phyloP scores from a whole-genome alignment of 2,797 vertebrate genomes.

The Borostomias antarcticus region DNA sequence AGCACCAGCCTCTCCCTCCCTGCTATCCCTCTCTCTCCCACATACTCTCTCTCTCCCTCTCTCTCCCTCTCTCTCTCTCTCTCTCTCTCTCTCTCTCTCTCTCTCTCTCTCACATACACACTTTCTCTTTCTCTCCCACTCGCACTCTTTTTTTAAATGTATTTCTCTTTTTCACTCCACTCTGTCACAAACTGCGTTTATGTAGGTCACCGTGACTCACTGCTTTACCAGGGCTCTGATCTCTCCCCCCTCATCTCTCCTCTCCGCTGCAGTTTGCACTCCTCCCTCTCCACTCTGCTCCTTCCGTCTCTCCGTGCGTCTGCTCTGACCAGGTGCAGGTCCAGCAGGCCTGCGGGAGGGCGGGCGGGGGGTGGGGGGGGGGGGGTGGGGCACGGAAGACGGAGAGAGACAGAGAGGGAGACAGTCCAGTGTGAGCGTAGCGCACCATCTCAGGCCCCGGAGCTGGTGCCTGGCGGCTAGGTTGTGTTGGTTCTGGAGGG shows the following conservation, averaged over 20 bases:
- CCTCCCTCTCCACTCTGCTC: background rate
- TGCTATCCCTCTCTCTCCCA: background rate
- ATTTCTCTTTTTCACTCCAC: too few species aligned
- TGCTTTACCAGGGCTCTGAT: constrained; percentile 62
- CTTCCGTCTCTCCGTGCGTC: background rate
- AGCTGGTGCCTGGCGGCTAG: too few species aligned
- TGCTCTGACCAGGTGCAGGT: background rate
- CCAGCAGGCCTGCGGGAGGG: background rate
- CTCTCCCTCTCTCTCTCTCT: constrained; percentile 56
- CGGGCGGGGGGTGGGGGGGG: too few species aligned
- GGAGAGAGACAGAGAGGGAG: background rate
- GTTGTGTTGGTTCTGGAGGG: too few species aligned
- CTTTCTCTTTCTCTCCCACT: constrained; percentile 17
- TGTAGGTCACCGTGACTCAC: constrained; percentile 84
- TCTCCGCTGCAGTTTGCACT: background rate
- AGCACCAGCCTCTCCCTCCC: constrained; percentile 22
- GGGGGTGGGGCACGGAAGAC: background rate
- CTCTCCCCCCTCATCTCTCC: background rate
- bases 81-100: constrained; percentile 52
- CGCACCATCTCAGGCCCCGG: too few species aligned
- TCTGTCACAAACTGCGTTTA: too few species aligned
- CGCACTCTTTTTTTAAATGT: constrained; percentile 60
- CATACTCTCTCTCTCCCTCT: background rate
- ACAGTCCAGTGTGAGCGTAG: background rate
- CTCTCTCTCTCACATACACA: constrained; percentile 48